phyloP scores from a whole-genome alignment of 1,140 invertebrate species.

The Goniozus legneri region DNA sequence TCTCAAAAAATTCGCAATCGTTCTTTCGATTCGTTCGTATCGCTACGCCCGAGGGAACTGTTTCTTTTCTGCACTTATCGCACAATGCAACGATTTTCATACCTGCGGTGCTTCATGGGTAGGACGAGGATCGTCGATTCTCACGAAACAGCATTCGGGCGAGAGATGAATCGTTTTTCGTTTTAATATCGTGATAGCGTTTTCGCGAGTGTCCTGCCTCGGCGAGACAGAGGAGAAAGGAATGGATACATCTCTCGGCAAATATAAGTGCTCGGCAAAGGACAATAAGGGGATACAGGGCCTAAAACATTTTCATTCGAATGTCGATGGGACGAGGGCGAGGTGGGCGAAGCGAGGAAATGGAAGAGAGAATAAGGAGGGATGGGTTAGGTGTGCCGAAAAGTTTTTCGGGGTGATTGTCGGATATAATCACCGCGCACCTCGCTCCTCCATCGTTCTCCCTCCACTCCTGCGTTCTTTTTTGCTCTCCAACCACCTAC shows the following conservation, averaged over 20 bases:
- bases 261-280: constrained; percentile 50
- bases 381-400: constrained; percentile 24
- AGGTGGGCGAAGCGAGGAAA: constrained; percentile 1
- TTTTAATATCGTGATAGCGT: constrained; percentile 44
- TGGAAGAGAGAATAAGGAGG: constrained; percentile 1
- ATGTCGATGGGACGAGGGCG: constrained; percentile 15
- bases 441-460: neutral
- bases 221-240: constrained; percentile 32
- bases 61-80: too few relatives aligned
- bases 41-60: too few relatives aligned
- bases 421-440: constrained; percentile 49
- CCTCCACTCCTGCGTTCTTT: constrained; percentile 15
- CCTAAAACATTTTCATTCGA: constrained; percentile 49
- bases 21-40: too few relatives aligned
- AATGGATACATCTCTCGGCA: constrained; percentile 39
- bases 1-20: too few relatives aligned
- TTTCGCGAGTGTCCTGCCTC: constrained; percentile 8
- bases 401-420: constrained; percentile 42
- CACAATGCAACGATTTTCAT: too few relatives aligned
- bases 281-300: constrained; percentile 33
- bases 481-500: constrained; percentile 2
- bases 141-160: constrained; percentile 9
- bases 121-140: constrained; percentile 5
- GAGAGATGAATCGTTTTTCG: too few relatives aligned
- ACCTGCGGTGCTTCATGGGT: too few relatives aligned